A percentile compares a stretch with the other conserved stretches of the same genome.
These are phyloP conservation scores for Tenthredo scrophulariae DNA, from an alignment of 2,888 invertebrate genomes.

Conservation along the genomic window DNA sequence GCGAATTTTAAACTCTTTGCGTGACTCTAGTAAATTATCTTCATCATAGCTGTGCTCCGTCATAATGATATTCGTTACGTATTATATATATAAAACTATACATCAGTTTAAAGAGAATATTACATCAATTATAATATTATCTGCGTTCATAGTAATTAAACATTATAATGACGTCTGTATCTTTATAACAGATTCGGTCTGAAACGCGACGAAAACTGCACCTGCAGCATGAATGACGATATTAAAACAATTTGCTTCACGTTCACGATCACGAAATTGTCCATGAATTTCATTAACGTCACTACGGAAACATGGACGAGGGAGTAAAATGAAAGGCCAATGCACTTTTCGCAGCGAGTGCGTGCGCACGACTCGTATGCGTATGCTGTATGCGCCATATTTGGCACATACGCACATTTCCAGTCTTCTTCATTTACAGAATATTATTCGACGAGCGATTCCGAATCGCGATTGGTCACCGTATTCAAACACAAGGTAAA, in stretches of 20 bases:
- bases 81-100: not conserved
- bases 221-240: not conserved
- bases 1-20: not conserved
- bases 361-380: conserved; percentile 52
- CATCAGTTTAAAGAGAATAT: conserved; percentile 11
- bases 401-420: conserved; percentile 47
- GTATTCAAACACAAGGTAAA: not conserved
- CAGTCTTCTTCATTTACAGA: not conserved
- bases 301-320: conserved; percentile 36
- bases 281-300: conserved; percentile 1
- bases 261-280: not conserved
- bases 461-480: not conserved
- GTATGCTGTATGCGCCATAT: conserved; percentile 47
- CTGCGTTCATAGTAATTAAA: not conserved
- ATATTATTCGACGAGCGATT: not conserved
- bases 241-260: not conserved
- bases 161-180: not conserved
- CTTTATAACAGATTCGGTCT: not conserved
- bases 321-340: conserved; percentile 51
- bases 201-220: not conserved
- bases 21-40: conserved; percentile 8
- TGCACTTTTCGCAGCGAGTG: conserved; percentile 53
- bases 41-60: not conserved
- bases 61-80: not conserved
- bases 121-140: not conserved